Evolutionary conservation across 1,140 invertebrate species (phyloP).

Genomic region (Anagrus nilaparvatae): DNA sequence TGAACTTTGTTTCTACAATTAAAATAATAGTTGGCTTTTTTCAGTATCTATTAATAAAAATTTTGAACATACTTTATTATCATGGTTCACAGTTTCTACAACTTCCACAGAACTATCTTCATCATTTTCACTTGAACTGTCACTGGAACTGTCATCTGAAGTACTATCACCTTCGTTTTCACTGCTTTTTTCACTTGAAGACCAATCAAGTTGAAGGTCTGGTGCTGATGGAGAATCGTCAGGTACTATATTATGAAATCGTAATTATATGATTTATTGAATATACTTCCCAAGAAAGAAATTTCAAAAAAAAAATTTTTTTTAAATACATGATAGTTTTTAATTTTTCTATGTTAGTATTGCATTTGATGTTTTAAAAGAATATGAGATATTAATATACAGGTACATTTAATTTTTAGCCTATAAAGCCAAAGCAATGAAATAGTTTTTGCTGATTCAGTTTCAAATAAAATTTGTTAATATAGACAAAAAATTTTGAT

Average conservation of each 20-base stretch:
- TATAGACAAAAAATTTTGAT: too few relatives aligned
- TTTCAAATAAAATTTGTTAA: too few relatives aligned
- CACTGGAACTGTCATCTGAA: constrained; percentile 19
- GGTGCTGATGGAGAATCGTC: constrained; percentile 56
- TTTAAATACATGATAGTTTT: too few relatives aligned
- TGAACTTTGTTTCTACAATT: not conserved
- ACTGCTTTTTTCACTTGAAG: constrained; percentile 38
- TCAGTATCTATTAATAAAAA: constrained; percentile 14
- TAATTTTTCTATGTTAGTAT: too few relatives aligned
- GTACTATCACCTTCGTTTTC: constrained; percentile 41
- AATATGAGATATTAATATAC: too few relatives aligned
- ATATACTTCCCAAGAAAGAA: too few relatives aligned
- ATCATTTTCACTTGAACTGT: constrained; percentile 49
- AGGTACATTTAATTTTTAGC: too few relatives aligned
- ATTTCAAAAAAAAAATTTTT: constrained; percentile 4
- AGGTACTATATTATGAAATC: too few relatives aligned
- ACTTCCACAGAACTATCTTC: constrained; percentile 52
- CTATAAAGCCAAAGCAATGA: too few relatives aligned
- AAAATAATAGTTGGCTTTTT: constrained; percentile 6
- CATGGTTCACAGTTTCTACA: constrained; percentile 33
- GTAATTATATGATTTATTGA: too few relatives aligned
- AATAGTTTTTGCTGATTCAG: too few relatives aligned
- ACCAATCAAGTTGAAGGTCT: constrained; percentile 70
- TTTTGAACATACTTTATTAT: constrained; percentile 21
- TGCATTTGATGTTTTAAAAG: too few relatives aligned